These are phyloP conservation scores for Apoda limacodes DNA, from an alignment of 2,888 invertebrate species.

Conservation along the genomic window DNA sequence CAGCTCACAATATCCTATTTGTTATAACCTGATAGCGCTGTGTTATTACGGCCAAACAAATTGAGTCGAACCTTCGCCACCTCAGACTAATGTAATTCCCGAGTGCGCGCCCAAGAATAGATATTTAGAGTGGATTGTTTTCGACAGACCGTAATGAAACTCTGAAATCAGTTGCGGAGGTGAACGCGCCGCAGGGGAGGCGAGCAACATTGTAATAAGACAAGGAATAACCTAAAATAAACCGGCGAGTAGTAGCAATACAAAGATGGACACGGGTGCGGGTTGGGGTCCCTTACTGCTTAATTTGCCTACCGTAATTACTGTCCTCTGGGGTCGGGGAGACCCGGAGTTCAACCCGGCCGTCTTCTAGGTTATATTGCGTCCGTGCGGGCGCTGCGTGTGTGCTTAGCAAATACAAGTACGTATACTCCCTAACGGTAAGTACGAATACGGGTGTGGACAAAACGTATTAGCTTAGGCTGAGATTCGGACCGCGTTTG, in stretches of 20 bases:
- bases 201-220: conserved; percentile 66
- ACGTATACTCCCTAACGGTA: conserved; percentile 66
- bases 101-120: conserved; percentile 67
- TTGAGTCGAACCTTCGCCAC: conserved; percentile 70
- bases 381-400: conserved; percentile 63
- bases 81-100: conserved; percentile 70
- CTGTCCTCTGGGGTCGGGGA: conserved; percentile 66
- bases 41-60: conserved; percentile 68
- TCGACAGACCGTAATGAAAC: conserved; percentile 71
- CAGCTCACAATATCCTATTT: conserved; percentile 66
- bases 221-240: conserved; percentile 67
- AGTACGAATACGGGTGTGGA: conserved; percentile 69
- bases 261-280: conserved; percentile 59
- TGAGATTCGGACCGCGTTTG: conserved; percentile 68
- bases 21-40: conserved; percentile 62
- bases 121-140: conserved; percentile 71
- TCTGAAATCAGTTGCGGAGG: conserved; percentile 67
- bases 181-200: conserved; percentile 66
- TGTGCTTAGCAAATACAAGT: conserved; percentile 66
- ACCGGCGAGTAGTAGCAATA: conserved; percentile 44
- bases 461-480: conserved; percentile 70
- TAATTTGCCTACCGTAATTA: conserved; percentile 73
- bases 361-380: conserved; percentile 67
- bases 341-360: conserved; percentile 57
- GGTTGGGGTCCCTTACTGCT: conserved; percentile 59